Evolutionary conservation across 2,888 invertebrate species (phyloP), one percentile per base, ranked within the genome.

Genomic region (Miltochrista miniata): DNA sequence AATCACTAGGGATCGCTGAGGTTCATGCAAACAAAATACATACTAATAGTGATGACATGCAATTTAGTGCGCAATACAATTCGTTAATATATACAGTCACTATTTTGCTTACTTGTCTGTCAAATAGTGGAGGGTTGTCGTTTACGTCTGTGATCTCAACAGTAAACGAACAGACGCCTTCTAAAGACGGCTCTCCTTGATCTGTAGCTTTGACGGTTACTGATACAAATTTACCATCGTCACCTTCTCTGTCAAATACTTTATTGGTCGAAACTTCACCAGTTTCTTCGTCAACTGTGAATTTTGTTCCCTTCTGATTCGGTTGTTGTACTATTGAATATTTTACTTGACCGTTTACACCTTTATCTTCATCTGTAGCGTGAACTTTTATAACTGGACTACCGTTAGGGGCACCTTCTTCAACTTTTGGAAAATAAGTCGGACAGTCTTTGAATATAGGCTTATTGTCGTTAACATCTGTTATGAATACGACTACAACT

Each of bases 201-300:
- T 99, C 99, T 0, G 98, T 98, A 5, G 99, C 99, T 89, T 99
- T 98, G 0, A 99, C 97, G 0, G 98, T 99, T 5, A 98, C 98
- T 0, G 98, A 98, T 7, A 98, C 98, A 85, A 98, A 98, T 89
- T 98, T 98, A 8, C 98, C 98, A 81, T 98, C 98, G 71, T 99
- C 98, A 0, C 98, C 98, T 90, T 99, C 99, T 56, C 98, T 94
- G 90, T 99, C 98, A 81, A 99, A 98, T 15, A 98, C 98, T 93
- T 98, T 98, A 74, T 98, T 98, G 7, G 98, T 98, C 0, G 96
- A 96, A 47, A 99, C 97, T 86, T 98, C 97, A 2, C 99, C 99
- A 34, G 98, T 98, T 86, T 97, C 97, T 82, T 98, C 97, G 71
- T 99, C 98, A 0, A 99, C 98, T 0, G 97, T 97, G 77, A 99